phyloP scores from a whole-genome alignment of 2,888 invertebrate genomes.

The Drosophila atripex region DNA sequence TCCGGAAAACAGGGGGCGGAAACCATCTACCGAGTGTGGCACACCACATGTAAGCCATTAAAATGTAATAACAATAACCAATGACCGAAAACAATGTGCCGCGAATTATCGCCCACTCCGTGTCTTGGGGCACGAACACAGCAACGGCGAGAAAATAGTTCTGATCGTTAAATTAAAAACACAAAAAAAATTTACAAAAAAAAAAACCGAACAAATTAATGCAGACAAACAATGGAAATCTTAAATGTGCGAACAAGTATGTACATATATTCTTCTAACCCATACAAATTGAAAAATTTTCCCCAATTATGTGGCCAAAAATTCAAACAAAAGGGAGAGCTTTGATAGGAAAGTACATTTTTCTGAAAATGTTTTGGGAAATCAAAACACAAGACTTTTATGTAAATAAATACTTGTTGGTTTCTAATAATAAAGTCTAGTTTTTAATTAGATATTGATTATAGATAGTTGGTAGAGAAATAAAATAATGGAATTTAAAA shows the following conservation, averaged over 20 bases:
- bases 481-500: too few species aligned
- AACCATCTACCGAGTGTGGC: constrained; percentile 6
- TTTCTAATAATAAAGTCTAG: neutral
- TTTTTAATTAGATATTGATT: neutral
- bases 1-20: constrained; percentile 4
- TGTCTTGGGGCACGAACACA: constrained; percentile 16
- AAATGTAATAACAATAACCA: constrained; percentile 34
- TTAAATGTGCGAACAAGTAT: neutral
- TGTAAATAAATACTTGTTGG: neutral
- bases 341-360: neutral
- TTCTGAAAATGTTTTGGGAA: neutral
- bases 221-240: constrained; percentile 24
- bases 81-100: constrained; percentile 39
- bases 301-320: neutral
- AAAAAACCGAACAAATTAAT: constrained; percentile 5
- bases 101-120: constrained; percentile 22
- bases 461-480: too few species aligned
- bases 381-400: neutral
- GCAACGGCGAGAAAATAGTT: neutral
- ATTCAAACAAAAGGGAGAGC: constrained; percentile 2
- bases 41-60: constrained; percentile 45
- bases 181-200: neutral
- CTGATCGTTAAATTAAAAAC: constrained; percentile 1
- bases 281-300: neutral
- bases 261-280: neutral